Evolutionary conservation across 1,140 invertebrate species (phyloP).

Genomic region (Wiebesia pumilae): DNA sequence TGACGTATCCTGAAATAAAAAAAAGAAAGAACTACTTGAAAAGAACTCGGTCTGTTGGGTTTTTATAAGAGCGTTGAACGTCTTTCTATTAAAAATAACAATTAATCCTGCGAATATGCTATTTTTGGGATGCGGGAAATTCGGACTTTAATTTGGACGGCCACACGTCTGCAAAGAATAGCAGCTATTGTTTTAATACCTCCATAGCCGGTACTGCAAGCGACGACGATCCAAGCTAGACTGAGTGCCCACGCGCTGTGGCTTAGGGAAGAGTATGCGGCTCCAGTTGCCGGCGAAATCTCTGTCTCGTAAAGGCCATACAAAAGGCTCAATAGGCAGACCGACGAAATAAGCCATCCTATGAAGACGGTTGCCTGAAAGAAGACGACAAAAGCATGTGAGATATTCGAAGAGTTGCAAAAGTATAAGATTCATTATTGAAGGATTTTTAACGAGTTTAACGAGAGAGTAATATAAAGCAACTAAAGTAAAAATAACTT

Average conservation of each 20-base stretch:
- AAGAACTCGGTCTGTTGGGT: too few species aligned
- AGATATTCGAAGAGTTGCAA: too few species aligned
- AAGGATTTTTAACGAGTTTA: too few species aligned
- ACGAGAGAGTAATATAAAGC: too few species aligned
- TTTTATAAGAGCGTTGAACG: too few species aligned
- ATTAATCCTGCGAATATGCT: too few species aligned
- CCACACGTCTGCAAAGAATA: too few species aligned
- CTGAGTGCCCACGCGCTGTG: conserved; percentile 89
- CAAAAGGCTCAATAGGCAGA: conserved; percentile 81
- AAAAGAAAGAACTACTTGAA: too few species aligned
- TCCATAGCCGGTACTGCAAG: conserved; percentile 91
- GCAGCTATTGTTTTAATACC: conserved; percentile 71
- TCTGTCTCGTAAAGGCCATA: conserved; percentile 85
- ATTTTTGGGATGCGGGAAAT: conserved; percentile 34
- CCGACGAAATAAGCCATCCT: conserved; percentile 82
- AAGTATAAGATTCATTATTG: too few species aligned
- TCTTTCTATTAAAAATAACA: too few species aligned
- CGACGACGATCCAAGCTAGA: conserved; percentile 90
- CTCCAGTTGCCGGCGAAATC: conserved; percentile 81
- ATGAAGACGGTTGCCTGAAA: conserved; percentile 79
- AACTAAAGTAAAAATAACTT: too few species aligned
- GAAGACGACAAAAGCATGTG: neutral
- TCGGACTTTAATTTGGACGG: too few species aligned
- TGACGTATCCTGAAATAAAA: conserved; percentile 79
- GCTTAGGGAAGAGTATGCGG: conserved; percentile 88